These are phyloP conservation scores for Cotesia chilonis DNA, from an alignment of 1,140 invertebrate species.

Conservation along the genomic window DNA sequence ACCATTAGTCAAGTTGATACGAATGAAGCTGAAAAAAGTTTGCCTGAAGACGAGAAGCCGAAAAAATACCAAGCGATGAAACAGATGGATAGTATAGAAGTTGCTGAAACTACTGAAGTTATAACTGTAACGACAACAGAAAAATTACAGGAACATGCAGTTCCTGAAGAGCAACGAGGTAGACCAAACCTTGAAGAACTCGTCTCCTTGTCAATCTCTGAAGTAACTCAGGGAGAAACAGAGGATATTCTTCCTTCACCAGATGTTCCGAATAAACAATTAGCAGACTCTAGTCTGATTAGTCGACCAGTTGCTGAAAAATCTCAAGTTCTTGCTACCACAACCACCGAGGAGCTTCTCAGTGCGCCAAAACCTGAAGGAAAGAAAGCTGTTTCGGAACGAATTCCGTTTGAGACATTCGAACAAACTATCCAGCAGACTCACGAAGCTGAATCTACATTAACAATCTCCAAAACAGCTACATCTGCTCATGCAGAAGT, in stretches of 20 bases:
- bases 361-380: conserved; percentile 40
- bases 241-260: conserved; percentile 45
- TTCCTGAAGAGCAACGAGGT: conserved; percentile 47
- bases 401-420: conserved; percentile 55
- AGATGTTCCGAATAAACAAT: conserved; percentile 47
- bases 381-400: conserved; percentile 45
- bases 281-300: conserved; percentile 47
- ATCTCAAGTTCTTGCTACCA: conserved; percentile 51
- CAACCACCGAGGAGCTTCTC: conserved; percentile 44
- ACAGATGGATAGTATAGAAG: conserved; percentile 48
- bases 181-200: conserved; percentile 49
- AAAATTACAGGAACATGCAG: conserved; percentile 40
- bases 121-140: conserved; percentile 45
- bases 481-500: conserved; percentile 48
- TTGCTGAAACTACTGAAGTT: conserved; percentile 51
- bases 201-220: conserved; percentile 49
- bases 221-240: conserved; percentile 49
- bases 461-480: conserved; percentile 42
- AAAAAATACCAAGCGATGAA: conserved; percentile 44
- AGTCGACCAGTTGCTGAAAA: conserved; percentile 50
- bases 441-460: conserved; percentile 53
- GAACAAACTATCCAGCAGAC: conserved; percentile 48
- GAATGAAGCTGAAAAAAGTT: conserved; percentile 48
- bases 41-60: conserved; percentile 41
- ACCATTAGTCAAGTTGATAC: conserved; percentile 46